Evolutionary conservation across 2,113 vertebrate species (phyloP), one percentile per base, ranked within the genome.

Genomic region (pig (Sus scrofa)): DNA sequence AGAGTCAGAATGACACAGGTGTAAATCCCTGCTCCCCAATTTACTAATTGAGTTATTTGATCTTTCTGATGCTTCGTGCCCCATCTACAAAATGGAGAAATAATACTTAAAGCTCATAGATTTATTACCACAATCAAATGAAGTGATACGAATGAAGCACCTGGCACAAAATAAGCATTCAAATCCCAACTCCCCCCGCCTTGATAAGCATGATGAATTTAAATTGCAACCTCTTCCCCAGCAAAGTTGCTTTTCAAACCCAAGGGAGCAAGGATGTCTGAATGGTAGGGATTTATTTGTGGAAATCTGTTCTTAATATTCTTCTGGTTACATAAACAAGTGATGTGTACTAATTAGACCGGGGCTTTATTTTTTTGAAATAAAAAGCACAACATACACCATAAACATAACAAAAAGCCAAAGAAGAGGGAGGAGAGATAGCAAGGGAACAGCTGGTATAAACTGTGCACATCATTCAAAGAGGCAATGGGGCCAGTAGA

Each of bases 391-490:
- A 83, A 52, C 34, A 62, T 34, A 77, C 2, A 83, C 70, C 54
- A 78, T 73, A 81, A 89, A 93, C 70, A 92, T 81, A 93, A 97
- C 68, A 91, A 94, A 94, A 93, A 95, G 74, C 20, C 65, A 78
- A 81, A 97, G 56, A 26, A 86, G 32, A 95, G 27, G 12, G 24
- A 71, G 77, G 90, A 19, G 39, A 2, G 1, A 19, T 27, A 12
- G 88, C 84, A 95, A 92, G 22, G 37, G 63, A 97, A 77, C 63
- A 85, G 79, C 93, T 97, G 37, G 94, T 19, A 50, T 37, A 58
- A 96, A 74, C 39, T 19, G 78, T 82, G 52, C 18, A 86, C 86
- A 97, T 95, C 91, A 89, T 60, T 97, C 97, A 96, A 96, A 97
- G 84, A 96, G 92, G 92, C 73, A 87, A 91, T 20, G 3, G 1